Conservation (phyloP, 2,113 vertebrate genomes). For the Psilopogon haemacephalus region DNA sequence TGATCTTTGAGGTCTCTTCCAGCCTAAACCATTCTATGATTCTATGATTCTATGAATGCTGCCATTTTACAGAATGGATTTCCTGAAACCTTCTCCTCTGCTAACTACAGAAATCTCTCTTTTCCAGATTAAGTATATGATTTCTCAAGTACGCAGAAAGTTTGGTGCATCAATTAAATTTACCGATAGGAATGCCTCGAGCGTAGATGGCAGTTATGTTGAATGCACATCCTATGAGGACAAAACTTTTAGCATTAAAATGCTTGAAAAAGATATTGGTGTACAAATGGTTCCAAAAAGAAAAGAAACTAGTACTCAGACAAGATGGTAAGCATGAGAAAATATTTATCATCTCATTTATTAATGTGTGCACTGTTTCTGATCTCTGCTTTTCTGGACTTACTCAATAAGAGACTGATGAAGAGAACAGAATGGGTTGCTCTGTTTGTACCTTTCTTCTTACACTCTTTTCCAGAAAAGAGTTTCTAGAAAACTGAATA, state of each 20-base stretch:
- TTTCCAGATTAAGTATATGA: conserved; percentile 80
- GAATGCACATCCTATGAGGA: conserved; percentile 84
- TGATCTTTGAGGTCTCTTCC: no score
- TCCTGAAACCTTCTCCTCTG: neutral
- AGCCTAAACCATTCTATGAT: no score
- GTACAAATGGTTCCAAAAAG: conserved; percentile 74
- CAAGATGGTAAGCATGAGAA: conserved; percentile 78
- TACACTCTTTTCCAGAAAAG: neutral
- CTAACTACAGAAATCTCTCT: neutral
- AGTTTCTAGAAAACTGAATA: neutral
- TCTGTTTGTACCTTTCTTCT: neutral
- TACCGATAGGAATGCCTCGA: conserved; percentile 75
- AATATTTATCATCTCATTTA: neutral
- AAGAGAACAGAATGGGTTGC: neutral
- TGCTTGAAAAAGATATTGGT: conserved; percentile 78
- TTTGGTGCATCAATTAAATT: conserved; percentile 79
- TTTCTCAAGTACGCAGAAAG: conserved; percentile 74
- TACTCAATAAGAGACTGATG: neutral
- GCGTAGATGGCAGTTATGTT: conserved; percentile 72
- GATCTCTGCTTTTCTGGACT: neutral
- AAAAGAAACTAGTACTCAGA: conserved; percentile 80
- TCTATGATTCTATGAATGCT: no score
- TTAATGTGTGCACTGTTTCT: neutral
- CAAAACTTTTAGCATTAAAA: conserved; percentile 80
- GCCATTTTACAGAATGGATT: neutral